Conservation (phyloP, 2,888 invertebrate species). For the Caenorhabditis auriculariae region DNA sequence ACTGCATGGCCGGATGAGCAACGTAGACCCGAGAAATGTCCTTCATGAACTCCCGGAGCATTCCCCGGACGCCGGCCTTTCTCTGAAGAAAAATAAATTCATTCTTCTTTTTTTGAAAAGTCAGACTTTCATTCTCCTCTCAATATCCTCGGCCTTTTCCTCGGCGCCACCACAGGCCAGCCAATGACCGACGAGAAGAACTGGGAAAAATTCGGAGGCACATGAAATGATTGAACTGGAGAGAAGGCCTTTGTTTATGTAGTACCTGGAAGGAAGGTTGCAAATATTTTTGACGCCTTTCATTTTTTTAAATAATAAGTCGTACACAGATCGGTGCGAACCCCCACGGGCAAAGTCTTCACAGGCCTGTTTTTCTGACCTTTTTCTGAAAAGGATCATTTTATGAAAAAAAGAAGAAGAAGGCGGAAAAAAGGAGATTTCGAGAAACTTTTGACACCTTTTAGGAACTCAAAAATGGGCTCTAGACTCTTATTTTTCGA, state of each 20-base stretch:
- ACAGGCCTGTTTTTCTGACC: too few species aligned
- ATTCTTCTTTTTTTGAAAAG: not conserved
- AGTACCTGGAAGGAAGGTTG: conserved; percentile 16
- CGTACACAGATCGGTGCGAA: too few species aligned
- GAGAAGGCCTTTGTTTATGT: conserved; percentile 47
- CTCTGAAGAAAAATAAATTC: conserved; percentile 9
- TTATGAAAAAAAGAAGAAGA: too few species aligned
- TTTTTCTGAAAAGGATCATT: too few species aligned
- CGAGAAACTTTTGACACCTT: too few species aligned
- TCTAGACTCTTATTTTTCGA: too few species aligned
- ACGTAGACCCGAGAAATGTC: conserved; percentile 58
- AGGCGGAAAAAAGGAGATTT: too few species aligned
- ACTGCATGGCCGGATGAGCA: conserved; percentile 14
- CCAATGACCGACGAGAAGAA: conserved; percentile 61
- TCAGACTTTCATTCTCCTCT: conserved; percentile 41
- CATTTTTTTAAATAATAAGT: too few species aligned
- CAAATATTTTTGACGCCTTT: not conserved
- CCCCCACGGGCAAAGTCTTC: too few species aligned
- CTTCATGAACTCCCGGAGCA: conserved; percentile 57
- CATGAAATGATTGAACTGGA: conserved; percentile 59
- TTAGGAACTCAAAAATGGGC: too few species aligned
- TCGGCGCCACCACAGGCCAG: conserved; percentile 61
- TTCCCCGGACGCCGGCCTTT: conserved; percentile 42
- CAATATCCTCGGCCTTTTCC: conserved; percentile 56
- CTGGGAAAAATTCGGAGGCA: conserved; percentile 62